Evolutionary conservation across 2,797 vertebrate genomes (phyloP).

Genomic region (Sebastes ruberrimus): DNA sequence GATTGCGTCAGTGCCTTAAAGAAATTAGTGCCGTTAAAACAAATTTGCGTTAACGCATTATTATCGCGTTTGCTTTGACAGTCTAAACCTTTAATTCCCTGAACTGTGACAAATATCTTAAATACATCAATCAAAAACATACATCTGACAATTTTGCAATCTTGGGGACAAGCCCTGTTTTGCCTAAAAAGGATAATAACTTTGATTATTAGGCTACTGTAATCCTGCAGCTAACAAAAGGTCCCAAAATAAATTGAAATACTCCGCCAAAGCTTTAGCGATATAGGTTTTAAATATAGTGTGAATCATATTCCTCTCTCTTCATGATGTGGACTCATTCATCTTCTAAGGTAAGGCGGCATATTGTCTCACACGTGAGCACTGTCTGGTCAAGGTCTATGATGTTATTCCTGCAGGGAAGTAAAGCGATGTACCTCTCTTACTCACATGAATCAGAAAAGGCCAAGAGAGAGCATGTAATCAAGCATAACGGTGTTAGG

Average conservation of each 20-base stretch:
- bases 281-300: not conserved
- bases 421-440: not conserved
- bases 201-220: not conserved
- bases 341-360: not conserved
- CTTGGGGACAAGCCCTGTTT: not conserved
- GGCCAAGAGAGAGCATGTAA: conserved; percentile 27
- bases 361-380: not conserved
- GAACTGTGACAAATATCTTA: not conserved
- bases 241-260: not conserved
- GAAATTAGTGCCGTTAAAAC: too few relatives aligned
- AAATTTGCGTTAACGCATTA: too few relatives aligned
- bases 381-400: not conserved
- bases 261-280: not conserved
- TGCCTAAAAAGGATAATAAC: not conserved
- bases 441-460: conserved; percentile 24
- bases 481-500: conserved; percentile 30
- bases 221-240: not conserved
- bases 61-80: too few relatives aligned
- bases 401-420: conserved; percentile 12
- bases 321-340: not conserved
- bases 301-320: not conserved
- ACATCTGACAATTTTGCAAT: not conserved
- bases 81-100: not conserved
- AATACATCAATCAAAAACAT: not conserved
- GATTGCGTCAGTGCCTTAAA: too few relatives aligned